Percentiles rank a stretch among this genome's conserved stretches.
Conservation (phyloP, 2,888 invertebrate species). For the Nezara viridula region DNA sequence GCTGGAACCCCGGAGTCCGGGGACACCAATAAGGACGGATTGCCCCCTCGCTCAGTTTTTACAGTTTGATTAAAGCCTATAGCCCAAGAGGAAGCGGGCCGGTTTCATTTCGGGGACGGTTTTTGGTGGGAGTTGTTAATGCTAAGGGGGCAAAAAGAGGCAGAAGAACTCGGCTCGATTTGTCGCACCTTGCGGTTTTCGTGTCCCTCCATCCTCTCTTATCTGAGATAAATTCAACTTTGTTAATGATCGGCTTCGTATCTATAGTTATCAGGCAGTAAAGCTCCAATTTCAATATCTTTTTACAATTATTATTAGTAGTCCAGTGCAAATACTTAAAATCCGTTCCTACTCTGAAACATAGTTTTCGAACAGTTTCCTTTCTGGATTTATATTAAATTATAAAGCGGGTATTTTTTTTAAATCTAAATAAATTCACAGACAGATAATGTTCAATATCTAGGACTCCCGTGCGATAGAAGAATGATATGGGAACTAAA, state of each 20-base stretch:
- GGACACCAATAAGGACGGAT: conserved; percentile 31
- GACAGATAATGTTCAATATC: no score
- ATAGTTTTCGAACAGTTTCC: no score
- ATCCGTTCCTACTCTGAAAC: no score
- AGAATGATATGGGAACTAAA: no score
- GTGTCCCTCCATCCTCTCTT: not conserved
- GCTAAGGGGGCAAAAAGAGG: not conserved
- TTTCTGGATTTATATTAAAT: no score
- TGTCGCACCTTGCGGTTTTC: not conserved
- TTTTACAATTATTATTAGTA: no score
- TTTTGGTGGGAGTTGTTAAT: conserved; percentile 34
- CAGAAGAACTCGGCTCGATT: not conserved
- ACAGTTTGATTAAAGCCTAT: conserved; percentile 40
- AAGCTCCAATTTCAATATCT: not conserved
- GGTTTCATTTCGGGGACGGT: conserved; percentile 34
- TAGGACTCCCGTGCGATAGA: no score
- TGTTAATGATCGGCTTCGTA: not conserved
- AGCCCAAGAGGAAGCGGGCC: not conserved
- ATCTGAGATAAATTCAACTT: not conserved
- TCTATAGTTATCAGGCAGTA: not conserved
- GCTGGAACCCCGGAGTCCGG: not conserved
- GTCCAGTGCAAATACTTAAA: no score
- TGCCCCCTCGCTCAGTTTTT: not conserved
- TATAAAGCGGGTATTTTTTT: no score
- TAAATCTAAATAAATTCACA: no score